phyloP scores from a whole-genome alignment of 2,888 invertebrate species.

The Aphidius colemani region DNA sequence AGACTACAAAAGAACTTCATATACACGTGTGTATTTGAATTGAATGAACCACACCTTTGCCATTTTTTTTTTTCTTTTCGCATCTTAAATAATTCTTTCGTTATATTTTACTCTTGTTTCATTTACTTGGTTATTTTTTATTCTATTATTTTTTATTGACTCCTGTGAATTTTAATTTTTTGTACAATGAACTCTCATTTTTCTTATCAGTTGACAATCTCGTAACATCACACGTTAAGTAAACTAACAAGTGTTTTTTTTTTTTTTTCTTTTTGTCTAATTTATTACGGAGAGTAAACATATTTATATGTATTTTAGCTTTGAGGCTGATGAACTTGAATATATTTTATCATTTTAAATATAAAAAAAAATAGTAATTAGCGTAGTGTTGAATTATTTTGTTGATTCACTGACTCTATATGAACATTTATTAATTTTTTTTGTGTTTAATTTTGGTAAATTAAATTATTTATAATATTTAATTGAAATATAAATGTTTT shows the following conservation, averaged over 20 bases:
- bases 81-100: neutral
- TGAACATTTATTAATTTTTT: too few species aligned
- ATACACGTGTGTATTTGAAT: constrained; percentile 1
- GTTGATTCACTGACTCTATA: too few species aligned
- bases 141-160: too few species aligned
- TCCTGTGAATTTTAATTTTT: too few species aligned
- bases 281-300: neutral
- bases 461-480: too few species aligned
- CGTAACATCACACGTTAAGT: neutral
- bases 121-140: neutral
- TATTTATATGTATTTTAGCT: neutral
- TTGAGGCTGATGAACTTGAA: neutral
- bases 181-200: neutral
- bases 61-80: constrained; percentile 1
- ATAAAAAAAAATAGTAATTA: too few species aligned
- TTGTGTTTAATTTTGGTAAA: too few species aligned
- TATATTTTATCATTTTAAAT: neutral
- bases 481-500: too few species aligned
- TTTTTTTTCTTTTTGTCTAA: too few species aligned
- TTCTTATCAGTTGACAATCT: constrained; percentile 20
- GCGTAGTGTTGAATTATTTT: too few species aligned
- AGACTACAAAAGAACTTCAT: too few species aligned
- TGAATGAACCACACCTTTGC: constrained; percentile 14
- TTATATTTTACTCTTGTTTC: neutral
- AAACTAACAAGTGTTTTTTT: neutral